Conservation (phyloP, 2,888 invertebrate species). For the Penaeus monodon region DNA sequence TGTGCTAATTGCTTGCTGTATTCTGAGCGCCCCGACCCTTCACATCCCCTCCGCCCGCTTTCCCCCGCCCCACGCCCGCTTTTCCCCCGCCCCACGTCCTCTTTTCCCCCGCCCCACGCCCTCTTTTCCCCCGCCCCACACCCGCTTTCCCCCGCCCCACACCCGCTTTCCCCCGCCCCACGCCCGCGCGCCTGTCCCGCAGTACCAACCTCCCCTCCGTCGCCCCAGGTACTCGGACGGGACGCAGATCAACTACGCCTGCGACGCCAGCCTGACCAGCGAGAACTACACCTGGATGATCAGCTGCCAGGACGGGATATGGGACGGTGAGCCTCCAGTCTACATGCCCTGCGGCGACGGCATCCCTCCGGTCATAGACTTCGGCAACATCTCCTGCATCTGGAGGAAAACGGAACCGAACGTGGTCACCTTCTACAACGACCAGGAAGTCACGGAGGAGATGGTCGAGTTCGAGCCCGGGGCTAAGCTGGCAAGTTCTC, state of each 20-base stretch:
- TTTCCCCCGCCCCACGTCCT: background rate
- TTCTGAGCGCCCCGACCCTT: background rate
- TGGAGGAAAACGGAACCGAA: constrained; percentile 84
- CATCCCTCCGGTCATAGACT: constrained; percentile 57
- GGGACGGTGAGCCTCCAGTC: constrained; percentile 76
- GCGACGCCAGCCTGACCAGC: constrained; percentile 76
- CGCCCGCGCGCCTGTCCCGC: constrained; percentile 3
- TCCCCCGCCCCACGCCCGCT: background rate
- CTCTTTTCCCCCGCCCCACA: background rate
- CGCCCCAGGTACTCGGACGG: constrained; percentile 79
- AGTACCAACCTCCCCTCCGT: background rate
- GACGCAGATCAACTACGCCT: constrained; percentile 85
- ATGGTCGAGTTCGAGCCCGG: constrained; percentile 84
- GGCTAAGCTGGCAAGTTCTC: constrained; percentile 75
- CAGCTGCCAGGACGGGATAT: constrained; percentile 85
- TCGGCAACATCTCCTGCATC: constrained; percentile 79
- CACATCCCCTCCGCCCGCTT: background rate
- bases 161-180: background rate
- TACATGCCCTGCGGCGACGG: constrained; percentile 29
- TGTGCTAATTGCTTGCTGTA: background rate
- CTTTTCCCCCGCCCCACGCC: background rate
- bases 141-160: no score
- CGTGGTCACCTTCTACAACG: constrained; percentile 85
- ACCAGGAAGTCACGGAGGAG: constrained; percentile 81
- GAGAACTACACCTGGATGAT: constrained; percentile 88